These are phyloP conservation scores for Athene noctua DNA, from an alignment of 2,113 vertebrate genomes.

Conservation along the genomic window DNA sequence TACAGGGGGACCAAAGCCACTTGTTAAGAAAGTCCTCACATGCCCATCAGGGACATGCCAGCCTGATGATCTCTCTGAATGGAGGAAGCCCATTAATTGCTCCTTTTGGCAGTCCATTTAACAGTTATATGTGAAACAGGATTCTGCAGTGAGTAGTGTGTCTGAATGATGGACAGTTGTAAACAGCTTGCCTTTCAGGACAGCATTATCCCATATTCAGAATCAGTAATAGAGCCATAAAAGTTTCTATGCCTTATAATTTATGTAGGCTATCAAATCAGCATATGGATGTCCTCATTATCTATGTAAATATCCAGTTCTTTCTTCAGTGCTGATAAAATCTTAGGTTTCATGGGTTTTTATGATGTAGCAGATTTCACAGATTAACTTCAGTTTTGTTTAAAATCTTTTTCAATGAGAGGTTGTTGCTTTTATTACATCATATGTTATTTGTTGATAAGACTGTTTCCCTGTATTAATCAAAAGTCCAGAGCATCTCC, in stretches of 20 bases:
- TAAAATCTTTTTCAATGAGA: neutral
- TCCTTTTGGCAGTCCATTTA: neutral
- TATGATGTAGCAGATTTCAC: neutral
- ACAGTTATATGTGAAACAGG: neutral
- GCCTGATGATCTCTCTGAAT: neutral
- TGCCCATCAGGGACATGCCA: neutral
- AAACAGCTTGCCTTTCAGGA: neutral
- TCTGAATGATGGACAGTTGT: neutral
- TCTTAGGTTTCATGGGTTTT: neutral
- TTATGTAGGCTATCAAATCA: neutral
- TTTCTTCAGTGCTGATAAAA: neutral
- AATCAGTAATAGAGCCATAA: neutral
- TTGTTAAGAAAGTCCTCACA: neutral
- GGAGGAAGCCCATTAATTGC: neutral
- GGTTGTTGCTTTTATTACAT: neutral
- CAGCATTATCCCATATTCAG: neutral
- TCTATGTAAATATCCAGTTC: neutral
- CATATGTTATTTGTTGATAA: neutral
- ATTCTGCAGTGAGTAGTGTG: neutral
- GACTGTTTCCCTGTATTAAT: neutral
- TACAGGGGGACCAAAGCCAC: neutral
- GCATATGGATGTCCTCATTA: neutral
- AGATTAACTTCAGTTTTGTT: neutral
- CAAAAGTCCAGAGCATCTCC: neutral
- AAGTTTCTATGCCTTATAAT: neutral